These are phyloP conservation scores for Alethe castanea DNA, from an alignment of 2,113 vertebrate genomes.

Conservation along the genomic window DNA sequence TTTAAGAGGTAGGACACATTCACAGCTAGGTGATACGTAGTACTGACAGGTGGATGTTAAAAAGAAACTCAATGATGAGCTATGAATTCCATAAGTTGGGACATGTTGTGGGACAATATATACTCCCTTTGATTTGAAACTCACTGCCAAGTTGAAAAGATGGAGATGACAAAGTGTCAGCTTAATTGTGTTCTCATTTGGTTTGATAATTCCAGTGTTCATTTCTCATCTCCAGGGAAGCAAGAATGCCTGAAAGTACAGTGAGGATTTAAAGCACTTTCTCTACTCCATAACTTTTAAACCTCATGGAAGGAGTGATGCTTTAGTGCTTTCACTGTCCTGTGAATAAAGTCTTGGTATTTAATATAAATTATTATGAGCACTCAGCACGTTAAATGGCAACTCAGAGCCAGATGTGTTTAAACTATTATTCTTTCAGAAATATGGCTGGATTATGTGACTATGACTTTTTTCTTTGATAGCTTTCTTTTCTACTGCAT, in stretches of 20 bases:
- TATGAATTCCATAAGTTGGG: background rate
- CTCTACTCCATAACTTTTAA: background rate
- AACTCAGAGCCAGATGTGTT: background rate
- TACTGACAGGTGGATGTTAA: background rate
- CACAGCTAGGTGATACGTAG: background rate
- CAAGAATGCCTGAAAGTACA: background rate
- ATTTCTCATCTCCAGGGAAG: background rate
- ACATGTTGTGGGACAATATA: background rate
- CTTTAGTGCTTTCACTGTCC: background rate
- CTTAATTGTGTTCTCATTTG: background rate
- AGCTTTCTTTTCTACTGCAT: background rate
- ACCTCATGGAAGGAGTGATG: background rate
- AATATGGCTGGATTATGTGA: background rate
- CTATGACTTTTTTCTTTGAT: background rate
- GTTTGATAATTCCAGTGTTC: background rate
- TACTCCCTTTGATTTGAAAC: background rate
- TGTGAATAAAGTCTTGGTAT: background rate
- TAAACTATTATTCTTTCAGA: background rate
- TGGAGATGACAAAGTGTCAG: background rate
- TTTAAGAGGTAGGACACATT: background rate
- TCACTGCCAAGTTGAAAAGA: background rate
- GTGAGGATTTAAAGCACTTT: background rate
- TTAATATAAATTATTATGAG: background rate
- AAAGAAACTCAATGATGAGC: background rate
- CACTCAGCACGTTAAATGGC: background rate